These are phyloP conservation scores for Lasius platythorax DNA, from an alignment of 2,888 invertebrate species.

Conservation along the genomic window DNA sequence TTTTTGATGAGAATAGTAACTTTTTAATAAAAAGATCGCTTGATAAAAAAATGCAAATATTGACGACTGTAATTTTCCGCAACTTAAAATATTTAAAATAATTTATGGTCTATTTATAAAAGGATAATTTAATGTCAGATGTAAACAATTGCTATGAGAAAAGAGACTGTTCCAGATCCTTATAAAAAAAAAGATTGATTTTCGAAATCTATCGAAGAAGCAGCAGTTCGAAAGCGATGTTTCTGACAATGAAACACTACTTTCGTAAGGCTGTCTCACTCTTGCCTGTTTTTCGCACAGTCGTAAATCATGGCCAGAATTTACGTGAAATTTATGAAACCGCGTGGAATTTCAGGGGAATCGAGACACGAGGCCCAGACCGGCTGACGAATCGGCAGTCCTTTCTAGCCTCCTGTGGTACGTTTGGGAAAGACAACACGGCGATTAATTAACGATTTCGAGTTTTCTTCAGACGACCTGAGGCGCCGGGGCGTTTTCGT, in stretches of 20 bases:
- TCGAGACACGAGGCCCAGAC: neutral
- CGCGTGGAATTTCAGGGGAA: neutral
- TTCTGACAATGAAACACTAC: neutral
- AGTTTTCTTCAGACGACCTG: constrained; percentile 49
- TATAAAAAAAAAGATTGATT: neutral
- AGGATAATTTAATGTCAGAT: too few relatives aligned
- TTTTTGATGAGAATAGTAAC: too few relatives aligned
- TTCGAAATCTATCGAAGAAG: neutral
- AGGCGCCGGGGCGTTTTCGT: neutral
- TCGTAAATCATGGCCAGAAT: too few relatives aligned
- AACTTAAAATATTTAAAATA: too few relatives aligned
- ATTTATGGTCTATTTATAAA: too few relatives aligned
- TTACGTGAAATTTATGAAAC: neutral
- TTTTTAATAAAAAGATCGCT: too few relatives aligned
- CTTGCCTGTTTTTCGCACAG: neutral
- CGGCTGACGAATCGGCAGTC: neutral
- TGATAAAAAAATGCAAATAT: too few relatives aligned
- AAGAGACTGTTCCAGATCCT: neutral
- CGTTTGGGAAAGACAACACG: neutral
- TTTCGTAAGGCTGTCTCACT: neutral
- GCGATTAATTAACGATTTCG: constrained; percentile 62
- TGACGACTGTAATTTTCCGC: too few relatives aligned
- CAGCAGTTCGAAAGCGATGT: neutral
- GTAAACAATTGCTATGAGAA: neutral
- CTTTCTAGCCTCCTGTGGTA: neutral